Evolutionary conservation across 2,797 vertebrate genomes (phyloP), one percentile per base, ranked within the genome.

Genomic region (Crocidura indochinensis): DNA sequence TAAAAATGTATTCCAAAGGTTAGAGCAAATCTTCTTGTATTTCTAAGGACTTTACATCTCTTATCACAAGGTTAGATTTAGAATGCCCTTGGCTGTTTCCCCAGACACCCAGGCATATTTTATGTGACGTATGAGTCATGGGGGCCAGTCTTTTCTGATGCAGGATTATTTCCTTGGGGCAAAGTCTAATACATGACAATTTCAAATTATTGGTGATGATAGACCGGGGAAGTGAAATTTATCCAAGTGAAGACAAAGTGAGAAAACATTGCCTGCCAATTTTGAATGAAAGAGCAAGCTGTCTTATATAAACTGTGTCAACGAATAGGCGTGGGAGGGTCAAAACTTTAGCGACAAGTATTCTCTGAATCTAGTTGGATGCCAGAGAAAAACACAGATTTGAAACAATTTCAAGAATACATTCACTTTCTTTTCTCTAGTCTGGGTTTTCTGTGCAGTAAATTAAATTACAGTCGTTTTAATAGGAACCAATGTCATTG

Each of bases 1-100:
- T 84, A 79, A 92, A 92, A 87, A 96, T 91, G 29, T 71, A 75
- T 79, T 87, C 75, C 77, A 60, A 92, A 84, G 77, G 71, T 88
- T 88, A 90, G 46, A 94, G 81, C 20, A 78, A 72, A 92, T 79
- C 83, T 31, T 92, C 68, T 69, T 94, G 64, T 92, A 46, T 46
- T 74, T 65, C n/a, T 15, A 31, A 47, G 53, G 53, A 82, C 29
- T 82, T 88, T 78, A 1, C n/a, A 31, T 81, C 49, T 88, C 44
- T 92, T 93, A 88, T 95, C 85, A 69, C 27, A 47, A 86, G 68
- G 51, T 38, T 86, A 12, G 38, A 49, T 78, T 64, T 75, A 91
- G 60, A 83, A 31, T 12, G 14, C 17, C 68, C 65, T 62, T 56
- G 91, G 88, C 87, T 31, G 11, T 72, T 80, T 67, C 68, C 74